Percentiles rank a stretch among this genome's conserved stretches.
Evolutionary conservation across 2,888 invertebrate species (phyloP).

Genomic region (Tholera decimalis): DNA sequence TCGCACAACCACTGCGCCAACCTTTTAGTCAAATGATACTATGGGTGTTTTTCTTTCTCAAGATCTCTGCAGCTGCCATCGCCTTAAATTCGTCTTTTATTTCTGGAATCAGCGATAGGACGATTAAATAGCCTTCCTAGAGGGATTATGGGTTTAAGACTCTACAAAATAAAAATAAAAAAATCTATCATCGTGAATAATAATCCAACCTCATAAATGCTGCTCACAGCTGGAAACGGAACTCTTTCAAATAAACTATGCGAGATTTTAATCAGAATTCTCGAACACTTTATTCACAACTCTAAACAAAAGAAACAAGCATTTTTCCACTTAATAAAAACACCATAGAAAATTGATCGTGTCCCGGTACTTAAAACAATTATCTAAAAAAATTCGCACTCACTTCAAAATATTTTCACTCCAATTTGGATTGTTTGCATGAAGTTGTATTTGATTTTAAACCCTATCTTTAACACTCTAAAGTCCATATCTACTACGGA

Average conservation of each 20-base stretch:
- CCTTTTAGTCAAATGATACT: no score
- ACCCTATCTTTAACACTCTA: neutral
- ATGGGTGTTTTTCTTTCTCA: no score
- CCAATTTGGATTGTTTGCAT: conserved; percentile 25
- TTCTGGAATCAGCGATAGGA: no score
- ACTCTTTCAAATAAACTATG: conserved; percentile 9
- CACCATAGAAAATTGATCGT: conserved; percentile 58
- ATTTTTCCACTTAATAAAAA: conserved; percentile 44
- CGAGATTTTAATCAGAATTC: conserved; percentile 35
- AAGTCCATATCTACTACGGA: conserved; percentile 14
- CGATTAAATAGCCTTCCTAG: no score
- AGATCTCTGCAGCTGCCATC: no score
- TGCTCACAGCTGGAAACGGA: conserved; percentile 5
- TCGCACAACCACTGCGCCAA: no score
- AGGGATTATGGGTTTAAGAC: neutral
- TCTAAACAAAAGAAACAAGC: conserved; percentile 35
- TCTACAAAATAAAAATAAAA: neutral
- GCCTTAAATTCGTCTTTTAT: no score
- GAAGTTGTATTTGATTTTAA: conserved; percentile 13
- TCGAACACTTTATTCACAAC: conserved; percentile 44
- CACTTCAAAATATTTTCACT: conserved; percentile 56
- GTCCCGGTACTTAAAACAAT: conserved; percentile 48
- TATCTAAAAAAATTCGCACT: conserved; percentile 59
- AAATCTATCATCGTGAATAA: neutral
- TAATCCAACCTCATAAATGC: neutral